These are phyloP conservation scores for Melanocharis versteri DNA, from an alignment of 2,113 vertebrate genomes.

Conservation along the genomic window DNA sequence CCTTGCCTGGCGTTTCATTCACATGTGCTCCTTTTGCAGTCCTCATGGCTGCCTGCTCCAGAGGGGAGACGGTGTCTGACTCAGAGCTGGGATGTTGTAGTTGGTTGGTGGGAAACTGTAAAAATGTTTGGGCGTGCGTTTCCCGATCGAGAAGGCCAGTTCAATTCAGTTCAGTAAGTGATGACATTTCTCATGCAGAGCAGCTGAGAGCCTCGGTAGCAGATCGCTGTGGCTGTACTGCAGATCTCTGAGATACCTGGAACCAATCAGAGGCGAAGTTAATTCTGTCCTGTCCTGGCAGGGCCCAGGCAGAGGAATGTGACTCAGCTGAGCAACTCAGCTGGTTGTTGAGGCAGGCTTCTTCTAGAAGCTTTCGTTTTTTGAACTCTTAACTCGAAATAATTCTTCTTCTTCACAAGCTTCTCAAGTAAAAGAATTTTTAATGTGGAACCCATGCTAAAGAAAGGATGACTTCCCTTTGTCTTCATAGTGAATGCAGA, in stretches of 20 bases:
- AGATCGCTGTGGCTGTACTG: background rate
- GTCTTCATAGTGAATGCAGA: background rate
- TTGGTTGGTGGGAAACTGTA: background rate
- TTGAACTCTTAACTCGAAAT: background rate
- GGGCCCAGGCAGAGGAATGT: background rate
- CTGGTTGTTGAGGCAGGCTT: background rate
- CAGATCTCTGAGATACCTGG: background rate
- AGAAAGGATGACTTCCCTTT: background rate
- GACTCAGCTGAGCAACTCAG: background rate
- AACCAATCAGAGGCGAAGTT: background rate
- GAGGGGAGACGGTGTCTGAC: background rate
- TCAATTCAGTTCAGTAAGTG: background rate
- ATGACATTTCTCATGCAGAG: background rate
- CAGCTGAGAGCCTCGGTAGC: fast-evolving
- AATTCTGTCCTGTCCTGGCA: background rate
- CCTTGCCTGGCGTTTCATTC: background rate
- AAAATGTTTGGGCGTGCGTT: background rate
- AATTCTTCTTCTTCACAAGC: background rate
- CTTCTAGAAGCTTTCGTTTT: background rate
- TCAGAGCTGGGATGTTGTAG: background rate
- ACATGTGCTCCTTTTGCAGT: background rate
- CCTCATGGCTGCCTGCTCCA: background rate
- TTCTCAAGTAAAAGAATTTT: background rate
- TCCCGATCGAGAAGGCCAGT: background rate
- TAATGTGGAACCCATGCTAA: background rate